Percentiles rank a stretch among this genome's conserved stretches.
Conservation (phyloP, 2,797 vertebrate genomes). For the Antrozous pallidus region DNA sequence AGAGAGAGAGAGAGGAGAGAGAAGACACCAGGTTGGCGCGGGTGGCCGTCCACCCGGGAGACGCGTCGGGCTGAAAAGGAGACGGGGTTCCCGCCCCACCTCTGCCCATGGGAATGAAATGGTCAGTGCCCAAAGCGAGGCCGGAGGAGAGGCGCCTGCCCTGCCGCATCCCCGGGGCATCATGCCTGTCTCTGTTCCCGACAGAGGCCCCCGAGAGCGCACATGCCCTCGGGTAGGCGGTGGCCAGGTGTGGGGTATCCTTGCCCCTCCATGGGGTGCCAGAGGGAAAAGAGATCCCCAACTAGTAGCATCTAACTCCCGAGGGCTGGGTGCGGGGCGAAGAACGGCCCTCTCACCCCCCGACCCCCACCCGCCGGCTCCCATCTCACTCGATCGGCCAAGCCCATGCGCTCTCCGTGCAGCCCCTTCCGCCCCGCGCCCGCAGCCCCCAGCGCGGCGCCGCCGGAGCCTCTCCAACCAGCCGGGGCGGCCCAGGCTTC, state of each 20-base stretch:
- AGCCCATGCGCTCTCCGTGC: neutral
- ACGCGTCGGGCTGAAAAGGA: neutral
- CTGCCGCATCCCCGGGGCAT: neutral
- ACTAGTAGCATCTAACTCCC: neutral
- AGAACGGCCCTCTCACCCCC: neutral
- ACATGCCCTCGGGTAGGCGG: neutral
- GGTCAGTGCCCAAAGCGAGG: neutral
- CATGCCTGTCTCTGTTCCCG: neutral
- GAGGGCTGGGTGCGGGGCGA: neutral
- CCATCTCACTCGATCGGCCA: fast-evolving
- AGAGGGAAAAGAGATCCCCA: neutral
- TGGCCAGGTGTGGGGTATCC: neutral
- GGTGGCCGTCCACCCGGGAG: neutral
- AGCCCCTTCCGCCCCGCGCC: neutral
- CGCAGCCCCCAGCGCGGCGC: neutral
- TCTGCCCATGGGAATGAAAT: neutral
- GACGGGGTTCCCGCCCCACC: neutral
- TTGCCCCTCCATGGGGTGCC: neutral
- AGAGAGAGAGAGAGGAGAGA: conserved; percentile 10
- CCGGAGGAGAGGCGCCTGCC: neutral
- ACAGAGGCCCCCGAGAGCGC: neutral
- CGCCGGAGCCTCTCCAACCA: neutral
- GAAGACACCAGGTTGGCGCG: conserved; percentile 27
- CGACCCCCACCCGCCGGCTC: neutral
- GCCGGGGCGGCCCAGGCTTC: neutral